These are phyloP conservation scores for Heterocephalus glaber DNA, from an alignment of 2,113 vertebrate genomes.

Conservation along the genomic window DNA sequence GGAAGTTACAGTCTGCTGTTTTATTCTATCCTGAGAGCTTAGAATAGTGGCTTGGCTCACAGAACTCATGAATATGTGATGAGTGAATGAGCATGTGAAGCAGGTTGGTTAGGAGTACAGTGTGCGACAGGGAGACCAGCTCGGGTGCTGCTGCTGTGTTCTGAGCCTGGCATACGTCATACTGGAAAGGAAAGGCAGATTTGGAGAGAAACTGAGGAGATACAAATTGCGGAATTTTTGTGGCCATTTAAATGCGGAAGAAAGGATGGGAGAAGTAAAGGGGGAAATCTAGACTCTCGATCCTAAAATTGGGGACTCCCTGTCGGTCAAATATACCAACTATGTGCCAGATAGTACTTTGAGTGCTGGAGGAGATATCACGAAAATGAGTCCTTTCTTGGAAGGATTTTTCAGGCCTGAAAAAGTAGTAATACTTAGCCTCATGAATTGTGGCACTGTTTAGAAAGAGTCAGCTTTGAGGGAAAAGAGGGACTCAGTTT, in stretches of 20 bases:
- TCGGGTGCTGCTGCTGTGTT: neutral
- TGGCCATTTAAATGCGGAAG: neutral
- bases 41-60: neutral
- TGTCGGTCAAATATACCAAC: neutral
- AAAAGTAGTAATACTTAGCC: neutral
- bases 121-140: neutral
- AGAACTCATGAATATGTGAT: neutral
- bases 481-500: neutral
- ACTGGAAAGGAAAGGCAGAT: neutral
- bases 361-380: neutral
- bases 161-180: neutral
- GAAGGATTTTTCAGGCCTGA: neutral
- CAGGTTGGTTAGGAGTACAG: neutral
- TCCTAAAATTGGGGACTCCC: neutral
- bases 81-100: neutral
- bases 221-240: neutral
- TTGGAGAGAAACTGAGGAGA: neutral
- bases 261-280: neutral
- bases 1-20: neutral
- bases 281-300: neutral
- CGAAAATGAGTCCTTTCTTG: neutral
- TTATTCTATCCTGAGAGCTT: neutral
- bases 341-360: neutral
- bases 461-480: neutral
- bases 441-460: neutral